A percentile compares a stretch with the other conserved stretches of the same genome.
These are phyloP conservation scores for Buphagus erythrorhynchus DNA, from an alignment of 2,797 vertebrate genomes.

Conservation along the genomic window DNA sequence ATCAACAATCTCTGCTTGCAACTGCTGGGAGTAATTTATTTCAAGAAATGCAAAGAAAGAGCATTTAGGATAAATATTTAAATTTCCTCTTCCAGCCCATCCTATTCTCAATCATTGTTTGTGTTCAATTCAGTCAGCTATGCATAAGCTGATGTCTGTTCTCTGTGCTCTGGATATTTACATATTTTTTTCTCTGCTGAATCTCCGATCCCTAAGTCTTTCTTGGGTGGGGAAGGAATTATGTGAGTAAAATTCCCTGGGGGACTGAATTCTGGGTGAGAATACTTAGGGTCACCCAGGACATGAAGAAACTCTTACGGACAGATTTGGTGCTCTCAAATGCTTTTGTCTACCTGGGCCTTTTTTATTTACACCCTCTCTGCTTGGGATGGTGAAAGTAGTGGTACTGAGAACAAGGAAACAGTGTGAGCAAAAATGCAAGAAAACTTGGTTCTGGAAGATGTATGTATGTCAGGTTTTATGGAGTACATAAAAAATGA, in stretches of 20 bases:
- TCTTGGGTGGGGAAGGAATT: background rate
- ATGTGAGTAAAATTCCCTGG: background rate
- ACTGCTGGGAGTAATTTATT: constrained; percentile 64
- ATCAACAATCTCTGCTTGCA: constrained; percentile 57
- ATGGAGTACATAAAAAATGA: background rate
- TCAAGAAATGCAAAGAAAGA: constrained; percentile 61
- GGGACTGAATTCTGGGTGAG: background rate
- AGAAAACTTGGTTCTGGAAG: background rate
- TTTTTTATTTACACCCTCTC: background rate
- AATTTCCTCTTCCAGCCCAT: constrained; percentile 52
- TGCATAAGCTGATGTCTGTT: constrained; percentile 33
- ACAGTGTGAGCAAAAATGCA: background rate
- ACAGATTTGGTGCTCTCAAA: background rate
- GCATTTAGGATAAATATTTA: constrained; percentile 66
- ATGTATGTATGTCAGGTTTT: background rate
- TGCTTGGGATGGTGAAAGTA: background rate
- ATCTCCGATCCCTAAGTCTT: constrained; percentile 3
- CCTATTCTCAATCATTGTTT: constrained; percentile 62
- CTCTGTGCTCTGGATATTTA: constrained; percentile 38
- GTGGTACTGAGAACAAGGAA: background rate
- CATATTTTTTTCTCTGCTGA: background rate
- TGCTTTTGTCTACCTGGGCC: background rate
- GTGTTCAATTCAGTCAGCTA: constrained; percentile 48
- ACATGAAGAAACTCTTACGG: background rate
- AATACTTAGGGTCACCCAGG: background rate